Evolutionary conservation across 2,113 vertebrate species (phyloP), one percentile per base, ranked within the genome.

Genomic region (Leuciscus idus): DNA sequence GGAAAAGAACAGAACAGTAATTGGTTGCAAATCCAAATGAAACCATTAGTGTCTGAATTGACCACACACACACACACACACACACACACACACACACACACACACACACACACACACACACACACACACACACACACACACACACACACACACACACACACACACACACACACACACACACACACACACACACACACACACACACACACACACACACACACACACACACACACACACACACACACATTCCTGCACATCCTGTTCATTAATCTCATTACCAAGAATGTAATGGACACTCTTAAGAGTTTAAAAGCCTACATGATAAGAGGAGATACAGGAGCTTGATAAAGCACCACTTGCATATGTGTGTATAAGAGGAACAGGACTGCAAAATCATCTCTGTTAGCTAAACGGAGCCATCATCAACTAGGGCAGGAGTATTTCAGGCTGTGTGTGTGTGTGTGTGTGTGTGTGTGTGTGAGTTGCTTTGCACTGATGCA

Each of bases 281-380:
- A 79, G 33, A 61, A 64, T 64, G 13, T 23, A 81, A 28, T 26
- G 17, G 78, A 43, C 36, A 43, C 33, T 19, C 33, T 46, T 64
- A 46, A 64, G 21, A 57, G 78, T 79, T 61, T 79, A 39, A 79
- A 64, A 64, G 59, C 59, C 39, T 81, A 19, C 7, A 61, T 10
- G 59, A 64, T 11, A 26, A 81, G 57, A 61, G 55, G 8, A 61
- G 23, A 46, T 64, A 48, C 4, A 81, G 39, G 43, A 62, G 30
- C 30, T 79, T 4, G 4, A 15, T 59, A n/a, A 39, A 59, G 36
- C 21, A n/a, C 36, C 8, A 17, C 26, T 50, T 77, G 26, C 1
- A 21, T 57, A 21, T 78, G 17, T 80, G 50, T 80, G 23, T 79
- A 59, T 39, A 21, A 59, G 33, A 59, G 6, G 52, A 78, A 12